Evolutionary conservation across 1,140 invertebrate species (phyloP), one percentile per base, ranked within the genome.

Genomic region (Brachionus asplanchnoidis): DNA sequence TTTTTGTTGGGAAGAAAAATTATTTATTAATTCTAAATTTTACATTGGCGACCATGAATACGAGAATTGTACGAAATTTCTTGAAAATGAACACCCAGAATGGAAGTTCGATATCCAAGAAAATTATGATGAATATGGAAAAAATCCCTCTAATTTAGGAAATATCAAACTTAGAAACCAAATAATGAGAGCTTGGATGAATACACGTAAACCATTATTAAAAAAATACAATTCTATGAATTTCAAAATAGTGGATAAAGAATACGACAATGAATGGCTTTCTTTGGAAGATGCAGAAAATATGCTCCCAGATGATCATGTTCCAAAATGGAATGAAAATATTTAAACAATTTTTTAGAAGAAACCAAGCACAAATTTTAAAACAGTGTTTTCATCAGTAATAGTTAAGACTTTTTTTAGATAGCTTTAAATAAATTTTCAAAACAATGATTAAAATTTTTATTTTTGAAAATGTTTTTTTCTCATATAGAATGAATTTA

Each of bases 171-270:
- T 66, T 28, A 66, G 12, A 66, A 23, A 3, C 60, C 7, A 66
- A 66, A 28, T 66, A 66, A 66, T 66, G 14, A 66, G 26, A n/a
- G 60, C 60, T 66, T 66, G 60, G 60, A 66, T 66, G 60, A 66
- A 66, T 66, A 66, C 60, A 12, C 20, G 60, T 4, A 23, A 66
- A 66, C 9, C 26, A 23, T 66, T 66, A 28, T 12, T 66, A 1
- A 32, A 11, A 12, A 4, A 66, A 26, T 32, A 14, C 20, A n/a
- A n/a, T n/a, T 36, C 2, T 6, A 7, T 6, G 0, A 36, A 36
- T 36, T 36, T 0, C 32, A 8, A 23, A 2, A 53, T 14, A 14
- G 14, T 53, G 7, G 60, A 66, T 8, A 66, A 66, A 32, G 12
- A 66, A 66, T 66, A 66, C 12, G 7, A 23, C 11, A 23, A 66